Evolutionary conservation across 2,113 vertebrate genomes (phyloP), one percentile per base, ranked within the genome.

Genomic region (Siniperca chuatsi): DNA sequence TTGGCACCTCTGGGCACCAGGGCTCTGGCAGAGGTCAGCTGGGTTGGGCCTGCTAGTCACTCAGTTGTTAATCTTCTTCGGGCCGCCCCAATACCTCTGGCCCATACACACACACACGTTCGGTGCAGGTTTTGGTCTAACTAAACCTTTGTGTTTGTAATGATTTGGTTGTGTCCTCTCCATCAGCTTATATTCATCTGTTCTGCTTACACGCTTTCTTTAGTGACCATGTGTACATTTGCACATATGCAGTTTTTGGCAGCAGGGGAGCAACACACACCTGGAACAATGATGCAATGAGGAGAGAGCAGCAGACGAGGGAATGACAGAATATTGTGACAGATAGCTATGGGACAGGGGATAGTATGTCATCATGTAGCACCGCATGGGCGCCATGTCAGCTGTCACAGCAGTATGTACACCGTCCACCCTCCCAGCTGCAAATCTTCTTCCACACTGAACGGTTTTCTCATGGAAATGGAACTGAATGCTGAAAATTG

Each of bases 381-480:
- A 46, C 54, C 78, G 78, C 75, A 18, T 74, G 81, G 87, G 71
- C 23, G 20, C 76, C 81, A 82, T 65, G 84, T 86, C 75, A 82
- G 75, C 81, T 82, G 78, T 80, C 81, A 84, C 42, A 77, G 81
- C 87, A 57, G 77, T 4, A 46, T 50, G 48, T 57, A 40, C 44
- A 68, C 58, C 16, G 16, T 55, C 61, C 46, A 67, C 9, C n/a
- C 54, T 16, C n/a, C 62, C n/a, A 40, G 55, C 64, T 23, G 18
- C 42, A 64, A 7, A 16, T 64, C 48, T 33, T 65, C 12, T 44
- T 9, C 50, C 82, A 8, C 15, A 58, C 37, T 33, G 55, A 12
- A 42, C 25, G 4, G 6, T 46, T 69, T 40, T 57, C 23, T 54
- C 4, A 8, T 2, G 40, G 40, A 69, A 69, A 62, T 64, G 29